Evolutionary conservation across 2,888 invertebrate genomes (phyloP), one percentile per base, ranked within the genome.

Genomic region (Pelosia muscerda): DNA sequence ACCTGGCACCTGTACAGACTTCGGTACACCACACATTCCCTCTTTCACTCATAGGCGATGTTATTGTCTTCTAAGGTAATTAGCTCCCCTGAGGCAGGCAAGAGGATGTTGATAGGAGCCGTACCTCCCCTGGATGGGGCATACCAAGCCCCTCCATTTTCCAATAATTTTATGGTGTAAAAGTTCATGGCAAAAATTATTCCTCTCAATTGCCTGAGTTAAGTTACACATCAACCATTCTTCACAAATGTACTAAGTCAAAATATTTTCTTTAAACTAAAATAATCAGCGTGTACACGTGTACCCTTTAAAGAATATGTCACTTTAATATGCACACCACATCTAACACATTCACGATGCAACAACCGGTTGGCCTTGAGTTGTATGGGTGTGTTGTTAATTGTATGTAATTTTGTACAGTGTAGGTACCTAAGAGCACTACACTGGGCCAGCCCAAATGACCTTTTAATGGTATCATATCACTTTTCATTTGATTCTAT

Each of bases 331-430:
- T 58, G 38, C 54, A 66, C 25, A 22, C 54, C 22, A 22, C n/a
- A 53, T 15, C 28, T 53, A 54, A 49, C 9, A 71, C 73, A 69
- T 69, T 63, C 63, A 69, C 72, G 78, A 73, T 82, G 83, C 73
- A 84, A 73, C 74, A 69, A 85, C 78, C 69, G 65, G 79, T 74
- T 78, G 84, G 78, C 86, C 87, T 86, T 86, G 86, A 63, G 63
- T 55, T 70, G 75, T 77, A 79, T 84, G 76, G 74, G 74, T 74
- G 80, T 82, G 76, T 63, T 82, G 76, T 63, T 82, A 79, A 83
- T 85, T 81, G 78, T 71, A 75, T 73, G 74, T 76, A 77, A 83
- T 82, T 81, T 74, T 71, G 72, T 72, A 74, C 67, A 63, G 56
- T 69, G 66, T 66, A 49, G n/a, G 19, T n/a, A 49, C 49, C n/a